Evolutionary conservation across 2,888 invertebrate genomes (phyloP), one percentile per base, ranked within the genome.

Genomic region (Melanophora roralis): DNA sequence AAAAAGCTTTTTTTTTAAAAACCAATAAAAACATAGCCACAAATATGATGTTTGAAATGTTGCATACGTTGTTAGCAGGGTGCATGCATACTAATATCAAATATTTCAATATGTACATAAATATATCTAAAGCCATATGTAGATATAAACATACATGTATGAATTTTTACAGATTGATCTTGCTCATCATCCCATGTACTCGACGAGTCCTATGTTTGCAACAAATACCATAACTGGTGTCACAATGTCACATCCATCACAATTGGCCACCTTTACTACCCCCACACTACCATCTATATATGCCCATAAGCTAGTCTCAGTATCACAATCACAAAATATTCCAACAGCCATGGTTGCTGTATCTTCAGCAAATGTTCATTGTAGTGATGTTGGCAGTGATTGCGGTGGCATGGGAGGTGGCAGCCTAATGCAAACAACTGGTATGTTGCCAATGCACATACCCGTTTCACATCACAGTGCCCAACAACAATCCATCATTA

Each of bases 181-280:
- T 83, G 90, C 90, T 55, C 90, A 89, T 82, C 90, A 89, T 86
- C 87, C 90, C 77, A 89, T 90, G 90, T 90, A 90, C 83, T 88
- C 90, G 64, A 89, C 89, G 69, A 89, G 89, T 85, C 86, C 90
- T 65, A 89, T 89, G 88, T 89, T 89, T 78, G 88, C 88, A 82
- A 89, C 88, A 75, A 86, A 84, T 80, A 89, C 88, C 82, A 86
- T 85, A 78, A 88, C 89, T 84, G 90, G 89, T 81, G 89, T 89
- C 83, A 90, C 90, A 76, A 89, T 90, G 89, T 89, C 90, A 81
- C 90, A 90, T 89, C 89, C 89, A 85, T 88, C 89, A 84, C 90
- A 90, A 85, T 84, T 89, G 87, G 89, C 89, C 84, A 89, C 90
- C 83, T 90, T 90, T 83, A 87, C 90, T 77, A 84, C 89, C 79